A percentile compares a stretch with the other conserved stretches of the same genome.
phyloP scores from a whole-genome alignment of 2,797 vertebrate species.

The Merluccius polli region DNA sequence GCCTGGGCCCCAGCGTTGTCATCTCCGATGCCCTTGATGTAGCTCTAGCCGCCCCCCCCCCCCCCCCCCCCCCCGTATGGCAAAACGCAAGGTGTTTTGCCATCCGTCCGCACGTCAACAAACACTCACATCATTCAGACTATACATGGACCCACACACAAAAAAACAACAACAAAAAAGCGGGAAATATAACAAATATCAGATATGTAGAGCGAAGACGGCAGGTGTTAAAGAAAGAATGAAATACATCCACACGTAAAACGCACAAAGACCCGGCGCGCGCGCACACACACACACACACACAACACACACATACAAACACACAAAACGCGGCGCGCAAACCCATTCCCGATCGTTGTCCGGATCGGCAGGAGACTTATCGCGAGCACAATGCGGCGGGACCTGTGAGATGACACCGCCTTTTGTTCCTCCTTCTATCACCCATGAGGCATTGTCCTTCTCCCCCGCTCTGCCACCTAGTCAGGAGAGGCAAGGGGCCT shows the following conservation, averaged over 20 bases:
- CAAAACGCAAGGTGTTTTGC: conserved; percentile 29
- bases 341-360: conserved; percentile 26
- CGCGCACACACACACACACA: neutral
- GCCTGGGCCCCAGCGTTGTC: conserved; percentile 63
- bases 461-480: conserved; percentile 30
- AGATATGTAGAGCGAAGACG: neutral
- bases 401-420: conserved; percentile 50
- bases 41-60: conserved; percentile 53
- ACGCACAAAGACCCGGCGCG: neutral
- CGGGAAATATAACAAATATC: neutral
- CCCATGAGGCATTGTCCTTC: conserved; percentile 61
- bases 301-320: conserved; percentile 16
- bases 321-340: conserved; percentile 1
- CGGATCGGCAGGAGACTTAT: conserved; percentile 49
- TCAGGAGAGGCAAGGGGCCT: conserved; percentile 51
- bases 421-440: conserved; percentile 58
- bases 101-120: conserved; percentile 26
- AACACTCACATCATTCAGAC: conserved; percentile 37
- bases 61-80: neutral
- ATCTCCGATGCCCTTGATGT: conserved; percentile 56
- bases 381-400: conserved; percentile 53
- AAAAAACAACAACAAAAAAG: neutral
- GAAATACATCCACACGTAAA: neutral
- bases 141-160: conserved; percentile 16
- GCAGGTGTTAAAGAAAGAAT: neutral